Evolutionary conservation across 2,797 vertebrate genomes (phyloP), one percentile per base, ranked within the genome.

Genomic region (Trachurus trachurus): DNA sequence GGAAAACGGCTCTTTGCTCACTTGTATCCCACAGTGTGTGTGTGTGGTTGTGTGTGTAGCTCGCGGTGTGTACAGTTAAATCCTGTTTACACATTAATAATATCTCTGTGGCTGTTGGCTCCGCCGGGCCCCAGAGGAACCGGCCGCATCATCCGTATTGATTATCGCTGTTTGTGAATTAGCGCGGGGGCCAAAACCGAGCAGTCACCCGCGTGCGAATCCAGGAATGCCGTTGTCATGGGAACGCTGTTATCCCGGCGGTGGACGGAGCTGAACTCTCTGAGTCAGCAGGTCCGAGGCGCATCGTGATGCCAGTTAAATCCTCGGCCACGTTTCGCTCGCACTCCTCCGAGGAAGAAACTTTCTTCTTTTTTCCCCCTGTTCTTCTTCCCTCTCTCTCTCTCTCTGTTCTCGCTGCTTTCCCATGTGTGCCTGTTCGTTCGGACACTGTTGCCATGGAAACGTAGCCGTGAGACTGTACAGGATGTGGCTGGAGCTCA

Each of bases 401-500:
- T 2, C 58, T 69, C 31, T 49, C 49, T 70, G 54, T 72, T 78
- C 74, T 75, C 39, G 9, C 63, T 56, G 65, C 71, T 56, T 72
- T 77, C 66, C 83, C 78, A 56, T 67, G 80, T 82, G 86, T 75
- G 79, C 80, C 71, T 60, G 9, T 61, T 87, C 19, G 9, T 61
- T 87, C 19, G 60, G 82, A 81, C 77, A 85, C 72, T 78, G 90
- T 92, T 91, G 81, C 90, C 72, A 84, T 90, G 81, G 90, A 78
- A 87, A 92, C 81, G 6, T 73, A 80, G 79, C 81, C 45, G 58
- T 62, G 82, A 88, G 77, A 85, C 86, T 61, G 66, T 85, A 69
- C 78, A 70, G 74, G 77, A 85, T 82, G 75, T 78, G 83, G 80
- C 86, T 81, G 72, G 50, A 84, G 85, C 84, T 85, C 66, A 82